Conservation (phyloP, 2,888 invertebrate genomes). For the Hirtodrosophila trivittata region DNA sequence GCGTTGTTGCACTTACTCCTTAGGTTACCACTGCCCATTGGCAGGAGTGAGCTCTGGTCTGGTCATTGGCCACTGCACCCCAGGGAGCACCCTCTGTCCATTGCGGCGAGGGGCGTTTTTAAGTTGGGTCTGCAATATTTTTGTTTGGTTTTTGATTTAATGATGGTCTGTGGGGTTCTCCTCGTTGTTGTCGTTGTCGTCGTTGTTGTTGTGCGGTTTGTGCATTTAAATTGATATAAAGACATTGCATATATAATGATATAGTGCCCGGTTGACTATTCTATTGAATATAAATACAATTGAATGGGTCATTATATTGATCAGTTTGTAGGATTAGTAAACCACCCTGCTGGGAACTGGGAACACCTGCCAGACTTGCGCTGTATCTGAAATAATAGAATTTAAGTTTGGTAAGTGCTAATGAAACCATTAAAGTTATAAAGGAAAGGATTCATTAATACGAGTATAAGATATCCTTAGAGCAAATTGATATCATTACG, state of each 20-base stretch:
- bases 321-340: not conserved
- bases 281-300: no score
- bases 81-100: conserved; percentile 21
- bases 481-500: no score
- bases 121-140: conserved; percentile 48
- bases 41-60: not conserved
- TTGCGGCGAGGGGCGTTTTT: conserved; percentile 32
- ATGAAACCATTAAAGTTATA: no score
- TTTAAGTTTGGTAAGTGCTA: no score
- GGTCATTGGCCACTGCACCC: conserved; percentile 27
- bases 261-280: conserved; percentile 7
- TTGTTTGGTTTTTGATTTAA: conserved; percentile 69
- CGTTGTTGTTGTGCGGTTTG: conserved; percentile 30
- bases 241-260: conserved; percentile 59
- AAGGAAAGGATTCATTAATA: no score
- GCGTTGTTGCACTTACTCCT: conserved; percentile 56
- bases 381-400: no score
- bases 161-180: conserved; percentile 41
- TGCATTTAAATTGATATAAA: conserved; percentile 39
- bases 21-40: not conserved
- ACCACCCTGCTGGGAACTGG: no score
- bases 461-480: no score
- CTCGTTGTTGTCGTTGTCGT: conserved; percentile 7
- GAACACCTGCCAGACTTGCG: no score
- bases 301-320: not conserved